These are phyloP conservation scores for Pithys albifrons DNA, from an alignment of 2,113 vertebrate species.

Conservation along the genomic window DNA sequence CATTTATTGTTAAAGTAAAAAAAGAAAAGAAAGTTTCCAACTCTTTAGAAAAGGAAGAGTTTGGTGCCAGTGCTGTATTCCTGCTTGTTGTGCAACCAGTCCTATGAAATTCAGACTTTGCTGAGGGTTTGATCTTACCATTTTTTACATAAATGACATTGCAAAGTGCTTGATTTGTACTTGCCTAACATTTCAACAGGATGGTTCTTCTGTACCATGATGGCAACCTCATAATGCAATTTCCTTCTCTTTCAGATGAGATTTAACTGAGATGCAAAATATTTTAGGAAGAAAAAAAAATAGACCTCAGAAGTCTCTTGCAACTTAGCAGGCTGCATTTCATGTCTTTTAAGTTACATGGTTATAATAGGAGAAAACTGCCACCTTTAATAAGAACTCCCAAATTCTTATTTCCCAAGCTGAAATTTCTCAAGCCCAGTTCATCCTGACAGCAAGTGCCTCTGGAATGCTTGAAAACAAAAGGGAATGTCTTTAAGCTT, in stretches of 20 bases:
- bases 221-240: background rate
- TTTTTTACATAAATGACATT: background rate
- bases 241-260: background rate
- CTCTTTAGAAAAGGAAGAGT: background rate
- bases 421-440: background rate
- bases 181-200: background rate
- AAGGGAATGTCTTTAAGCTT: background rate
- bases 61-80: background rate
- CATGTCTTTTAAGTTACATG: background rate
- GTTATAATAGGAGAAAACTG: background rate
- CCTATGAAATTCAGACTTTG: background rate
- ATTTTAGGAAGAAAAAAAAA: background rate
- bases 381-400: background rate
- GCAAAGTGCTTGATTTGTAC: background rate
- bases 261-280: background rate
- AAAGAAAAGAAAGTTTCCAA: background rate
- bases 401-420: background rate
- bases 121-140: background rate
- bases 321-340: background rate
- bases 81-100: background rate
- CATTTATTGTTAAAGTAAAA: background rate
- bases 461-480: background rate
- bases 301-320: background rate
- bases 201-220: background rate
- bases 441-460: background rate